Percentiles rank a stretch among this genome's conserved stretches.
These are phyloP conservation scores for Resseliella maxima DNA, from an alignment of 2,888 invertebrate species.

Conservation along the genomic window DNA sequence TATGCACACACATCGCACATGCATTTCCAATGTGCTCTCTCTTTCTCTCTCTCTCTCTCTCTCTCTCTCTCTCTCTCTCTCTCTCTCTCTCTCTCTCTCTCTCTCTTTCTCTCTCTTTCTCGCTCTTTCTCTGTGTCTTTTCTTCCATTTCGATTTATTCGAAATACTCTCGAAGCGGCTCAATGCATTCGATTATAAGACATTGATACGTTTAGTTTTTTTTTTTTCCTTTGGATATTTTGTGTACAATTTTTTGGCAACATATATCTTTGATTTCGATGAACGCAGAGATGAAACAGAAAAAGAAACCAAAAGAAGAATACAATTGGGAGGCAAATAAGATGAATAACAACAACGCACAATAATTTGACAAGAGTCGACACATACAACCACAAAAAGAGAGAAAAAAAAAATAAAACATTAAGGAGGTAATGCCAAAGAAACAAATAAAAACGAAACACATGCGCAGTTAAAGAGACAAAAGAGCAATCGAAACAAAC, in stretches of 20 bases:
- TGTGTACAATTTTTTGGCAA: not conserved
- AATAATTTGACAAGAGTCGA: constrained; percentile 49
- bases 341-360: constrained; percentile 35
- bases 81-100: not conserved
- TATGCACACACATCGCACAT: constrained; percentile 33
- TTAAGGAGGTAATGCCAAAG: not conserved
- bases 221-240: not conserved
- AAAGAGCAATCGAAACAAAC: not conserved
- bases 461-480: constrained; percentile 30
- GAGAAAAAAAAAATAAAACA: not conserved
- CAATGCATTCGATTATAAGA: not conserved
- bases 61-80: not conserved
- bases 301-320: not conserved
- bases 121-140: too few species aligned
- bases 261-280: not conserved
- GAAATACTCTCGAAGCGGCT: too few species aligned
- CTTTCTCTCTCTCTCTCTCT: not conserved
- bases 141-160: too few species aligned
- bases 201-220: not conserved
- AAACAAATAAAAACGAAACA: constrained; percentile 13
- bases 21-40: not conserved
- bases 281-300: not conserved
- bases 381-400: not conserved
- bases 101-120: too few species aligned
- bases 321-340: constrained; percentile 21